These are phyloP conservation scores for Venustaconcha ellipsiformis DNA, from an alignment of 1,140 invertebrate genomes.

Conservation along the genomic window DNA sequence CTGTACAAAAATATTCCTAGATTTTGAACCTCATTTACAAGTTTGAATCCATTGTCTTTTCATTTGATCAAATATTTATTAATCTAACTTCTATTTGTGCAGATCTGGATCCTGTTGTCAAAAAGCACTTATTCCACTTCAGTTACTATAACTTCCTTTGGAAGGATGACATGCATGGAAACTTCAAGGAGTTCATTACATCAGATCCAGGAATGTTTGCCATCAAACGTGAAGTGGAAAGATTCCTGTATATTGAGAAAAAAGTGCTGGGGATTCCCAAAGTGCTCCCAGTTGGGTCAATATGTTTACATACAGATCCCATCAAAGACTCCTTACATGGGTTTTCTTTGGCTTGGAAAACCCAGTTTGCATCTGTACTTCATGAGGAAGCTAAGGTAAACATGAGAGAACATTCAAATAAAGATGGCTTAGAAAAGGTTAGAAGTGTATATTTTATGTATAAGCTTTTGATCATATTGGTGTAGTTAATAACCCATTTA, in stretches of 20 bases:
- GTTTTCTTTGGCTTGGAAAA: conserved; percentile 68
- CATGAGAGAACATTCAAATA: too few species aligned
- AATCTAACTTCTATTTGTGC: conserved; percentile 28
- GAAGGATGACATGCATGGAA: conserved; percentile 68
- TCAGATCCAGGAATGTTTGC: conserved; percentile 60
- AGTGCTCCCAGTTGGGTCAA: conserved; percentile 58
- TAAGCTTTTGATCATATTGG: too few species aligned
- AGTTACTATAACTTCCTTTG: conserved; percentile 69
- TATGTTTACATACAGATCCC: conserved; percentile 63
- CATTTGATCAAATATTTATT: neutral
- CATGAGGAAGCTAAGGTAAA: conserved; percentile 67
- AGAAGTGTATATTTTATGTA: too few species aligned
- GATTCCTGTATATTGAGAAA: conserved; percentile 56
- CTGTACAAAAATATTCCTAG: too few species aligned
- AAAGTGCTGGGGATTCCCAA: conserved; percentile 63
- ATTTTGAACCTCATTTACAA: too few species aligned
- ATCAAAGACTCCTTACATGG: conserved; percentile 67
- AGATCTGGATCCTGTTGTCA: conserved; percentile 59
- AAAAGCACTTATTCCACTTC: conserved; percentile 66
- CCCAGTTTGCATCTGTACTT: conserved; percentile 65
- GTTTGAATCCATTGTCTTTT: too few species aligned
- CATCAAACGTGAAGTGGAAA: conserved; percentile 63
- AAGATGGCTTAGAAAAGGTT: too few species aligned
- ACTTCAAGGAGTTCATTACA: conserved; percentile 66
- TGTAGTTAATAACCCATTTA: too few species aligned